Base-by-base conservation (phyloP, 2,888 invertebrate species). In the Lutraria lutraria region DNA sequence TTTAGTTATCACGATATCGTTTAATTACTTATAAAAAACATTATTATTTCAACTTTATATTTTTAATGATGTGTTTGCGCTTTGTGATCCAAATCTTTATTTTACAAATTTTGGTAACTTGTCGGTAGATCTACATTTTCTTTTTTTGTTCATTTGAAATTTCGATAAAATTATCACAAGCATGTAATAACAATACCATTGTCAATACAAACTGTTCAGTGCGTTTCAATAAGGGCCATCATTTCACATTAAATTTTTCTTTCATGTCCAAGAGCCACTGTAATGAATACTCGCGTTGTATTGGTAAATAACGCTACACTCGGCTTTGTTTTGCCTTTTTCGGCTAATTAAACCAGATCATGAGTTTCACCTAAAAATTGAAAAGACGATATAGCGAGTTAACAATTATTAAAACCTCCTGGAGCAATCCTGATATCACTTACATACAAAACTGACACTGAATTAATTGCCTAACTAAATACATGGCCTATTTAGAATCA, bases 331-430 rank as follows among this genome's bases (percentile, higher is more conserved):
- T 76, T 76, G 76, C 31, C 31, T n/a, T 76, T 68, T 34, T 34
- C 34, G 76, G 34, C 31, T 76, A 76, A 76, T 34, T 76, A 34
- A 31, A 31, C 34, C 31, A 31, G 76, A 76, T 34, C 76, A 31
- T 34, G 29, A 76, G 76, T 76, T 76, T 76, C 76, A 76, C 76
- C 76, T 31, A 19, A 15, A 43, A 43, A 76, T 19, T 76, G 76
- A 76, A 76, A 15, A 76, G 76, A 76, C 76, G 76, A 31, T 19
- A 16, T 76, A 76, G 76, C 34, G 6, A 76, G 76, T 76, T 76
- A 68, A 76, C 76, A 76, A 76, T 76, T 31, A 76, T 76, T 76
- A 13, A 76, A 76, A 76, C 76, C 76, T 76, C 76, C 76, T 31
- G 31, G 76, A 76, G 76, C 76, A 76, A 1, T 76, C 31, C 19